A percentile compares a stretch with the other conserved stretches of the same genome.
Conservation (phyloP, 2,113 vertebrate genomes). For the Phalacrocorax carbo region DNA sequence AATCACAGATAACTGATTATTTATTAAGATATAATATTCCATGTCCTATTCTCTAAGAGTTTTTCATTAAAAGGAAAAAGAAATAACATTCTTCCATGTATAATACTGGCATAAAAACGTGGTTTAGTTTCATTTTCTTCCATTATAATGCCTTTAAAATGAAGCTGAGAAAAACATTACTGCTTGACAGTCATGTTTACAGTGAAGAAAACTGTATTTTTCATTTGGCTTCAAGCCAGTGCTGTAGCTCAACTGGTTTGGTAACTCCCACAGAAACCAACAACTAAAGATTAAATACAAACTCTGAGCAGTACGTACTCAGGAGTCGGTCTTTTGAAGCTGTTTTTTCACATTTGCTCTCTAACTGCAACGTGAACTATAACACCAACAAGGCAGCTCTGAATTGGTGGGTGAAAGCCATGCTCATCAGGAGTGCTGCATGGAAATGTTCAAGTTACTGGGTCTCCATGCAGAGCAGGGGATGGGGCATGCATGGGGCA, state of each 20-base stretch:
- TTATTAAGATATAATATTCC: not conserved
- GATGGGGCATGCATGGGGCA: not conserved
- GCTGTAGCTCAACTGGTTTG: slow-evolving; percentile 61
- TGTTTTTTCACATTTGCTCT: slow-evolving; percentile 6
- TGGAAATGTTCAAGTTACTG: not conserved
- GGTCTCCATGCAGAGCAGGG: not conserved
- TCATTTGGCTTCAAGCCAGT: slow-evolving; percentile 37
- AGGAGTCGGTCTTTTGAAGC: fast-evolving
- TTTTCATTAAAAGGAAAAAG: slow-evolving; percentile 29
- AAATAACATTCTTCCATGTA: not conserved
- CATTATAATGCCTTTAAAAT: slow-evolving; percentile 52
- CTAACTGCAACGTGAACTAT: not conserved
- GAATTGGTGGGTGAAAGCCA: not conserved
- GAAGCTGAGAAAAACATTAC: slow-evolving; percentile 65
- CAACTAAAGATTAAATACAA: slow-evolving; percentile 45
- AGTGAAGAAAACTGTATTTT: slow-evolving; percentile 66
- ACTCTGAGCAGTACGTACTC: not conserved
- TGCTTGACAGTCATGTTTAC: slow-evolving; percentile 62
- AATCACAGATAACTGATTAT: slow-evolving; percentile 4
- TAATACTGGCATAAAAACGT: slow-evolving; percentile 46
- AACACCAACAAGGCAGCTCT: not conserved
- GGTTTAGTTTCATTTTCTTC: slow-evolving; percentile 61
- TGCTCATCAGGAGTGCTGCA: fast-evolving
- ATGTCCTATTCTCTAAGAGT: not conserved
- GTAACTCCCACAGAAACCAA: slow-evolving; percentile 62